Evolutionary conservation across 2,113 vertebrate species (phyloP), one percentile per base, ranked within the genome.

Genomic region (Leucoraja erinaceus): DNA sequence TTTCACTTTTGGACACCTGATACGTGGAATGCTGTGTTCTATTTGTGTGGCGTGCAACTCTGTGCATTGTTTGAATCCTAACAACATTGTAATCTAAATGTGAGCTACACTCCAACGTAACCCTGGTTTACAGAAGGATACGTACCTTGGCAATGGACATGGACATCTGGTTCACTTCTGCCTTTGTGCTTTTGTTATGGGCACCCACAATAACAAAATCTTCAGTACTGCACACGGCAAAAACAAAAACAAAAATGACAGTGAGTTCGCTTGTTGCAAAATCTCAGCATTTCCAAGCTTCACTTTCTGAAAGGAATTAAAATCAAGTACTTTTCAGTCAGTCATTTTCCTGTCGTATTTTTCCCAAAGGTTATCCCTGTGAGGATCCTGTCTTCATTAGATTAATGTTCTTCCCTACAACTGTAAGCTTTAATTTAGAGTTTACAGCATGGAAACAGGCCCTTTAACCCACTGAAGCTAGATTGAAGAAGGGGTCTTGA

Each of bases 41-140:
- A 14, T 33, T n/a, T 0, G 5, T 20, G 20, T 38, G 38, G 20
- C 18, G 38, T 10, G 25, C 56, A 61, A 68, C 2, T 22, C 0
- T 63, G 7, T 0, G 12, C 54, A 10, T 10, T 22, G 22, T 38
- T 59, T 0, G 0, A 10, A 61, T 72, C 63, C 0, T 0, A 11
- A 88, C 74, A 2, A 11, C 5, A 59, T 10, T n/a, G 56, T 84
- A 59, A 61, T 18, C 59, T n/a, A 88, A 88, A 63, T 16, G n/a
- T 66, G 59, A 66, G 14, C 5, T 31, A n/a, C 12, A n/a, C 61
- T n/a, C 10, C 22, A 61, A 88, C 16, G 31, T 1, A 86, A 63
- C 63, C 83, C 56, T 84, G 28, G 54, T n/a, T 66, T 66, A 88
- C n/a, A 59, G 77, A 20, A 9, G 6, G 7, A 28, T 38, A 91